Conservation (phyloP, 1,140 invertebrate genomes). For the Octopus bimaculoides region DNA sequence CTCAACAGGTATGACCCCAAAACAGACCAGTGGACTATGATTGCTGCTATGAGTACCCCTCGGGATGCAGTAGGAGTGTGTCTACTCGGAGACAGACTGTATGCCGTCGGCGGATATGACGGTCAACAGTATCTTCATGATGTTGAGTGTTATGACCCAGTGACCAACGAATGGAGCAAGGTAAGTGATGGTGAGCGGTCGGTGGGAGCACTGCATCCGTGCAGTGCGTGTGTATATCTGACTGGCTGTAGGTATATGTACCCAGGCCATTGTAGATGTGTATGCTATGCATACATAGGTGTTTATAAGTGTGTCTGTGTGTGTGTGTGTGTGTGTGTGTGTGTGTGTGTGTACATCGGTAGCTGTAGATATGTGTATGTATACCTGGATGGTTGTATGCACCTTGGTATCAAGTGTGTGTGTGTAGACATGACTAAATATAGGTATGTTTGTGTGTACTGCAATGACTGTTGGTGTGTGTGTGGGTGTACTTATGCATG, state of each 20-base stretch:
- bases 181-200: conserved; percentile 27
- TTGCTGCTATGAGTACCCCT: conserved; percentile 52
- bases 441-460: no score
- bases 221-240: not conserved
- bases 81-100: conserved; percentile 53
- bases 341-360: no score
- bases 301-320: no score
- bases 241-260: no score
- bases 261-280: not conserved
- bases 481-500: no score
- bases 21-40: conserved; percentile 58
- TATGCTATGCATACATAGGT: not conserved
- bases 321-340: no score
- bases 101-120: conserved; percentile 57
- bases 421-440: no score
- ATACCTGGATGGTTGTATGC: no score
- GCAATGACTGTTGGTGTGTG: no score
- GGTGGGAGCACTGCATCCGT: not conserved
- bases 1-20: conserved; percentile 55
- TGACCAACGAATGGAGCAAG: conserved; percentile 56
- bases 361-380: no score
- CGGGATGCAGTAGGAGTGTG: conserved; percentile 56
- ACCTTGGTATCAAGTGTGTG: no score
- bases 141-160: conserved; percentile 56
- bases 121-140: conserved; percentile 56